Percentiles rank a stretch among this genome's conserved stretches.
Conservation (phyloP, 2,113 vertebrate species). For the Corythoichthys intestinalis region DNA sequence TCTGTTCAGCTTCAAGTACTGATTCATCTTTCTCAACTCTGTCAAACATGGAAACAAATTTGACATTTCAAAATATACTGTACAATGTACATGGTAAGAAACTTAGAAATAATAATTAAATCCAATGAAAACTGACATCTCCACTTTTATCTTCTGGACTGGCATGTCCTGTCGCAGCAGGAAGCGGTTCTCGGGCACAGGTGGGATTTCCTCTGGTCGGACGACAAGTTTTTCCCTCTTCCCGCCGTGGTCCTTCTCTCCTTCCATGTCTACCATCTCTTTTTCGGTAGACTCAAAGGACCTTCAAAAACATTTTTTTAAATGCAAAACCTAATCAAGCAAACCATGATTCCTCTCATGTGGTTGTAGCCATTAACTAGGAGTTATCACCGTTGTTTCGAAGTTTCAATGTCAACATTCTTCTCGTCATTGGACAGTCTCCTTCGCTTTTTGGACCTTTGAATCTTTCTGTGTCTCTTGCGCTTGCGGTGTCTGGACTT, state of each 20-base stretch:
- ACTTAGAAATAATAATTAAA: background rate
- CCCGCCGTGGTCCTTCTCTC: slow-evolving; percentile 66
- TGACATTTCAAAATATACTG: background rate
- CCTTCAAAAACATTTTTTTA: slow-evolving; percentile 9
- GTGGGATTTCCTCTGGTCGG: slow-evolving; percentile 94
- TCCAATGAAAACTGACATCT: slow-evolving; percentile 70
- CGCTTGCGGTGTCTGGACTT: slow-evolving; percentile 72
- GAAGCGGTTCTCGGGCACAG: slow-evolving; percentile 95
- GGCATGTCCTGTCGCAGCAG: slow-evolving; percentile 87
- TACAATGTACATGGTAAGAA: background rate
- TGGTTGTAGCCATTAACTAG: background rate
- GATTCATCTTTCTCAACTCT: slow-evolving; percentile 78
- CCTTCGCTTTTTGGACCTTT: slow-evolving; percentile 76
- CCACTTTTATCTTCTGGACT: slow-evolving; percentile 70
- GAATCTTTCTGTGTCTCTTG: slow-evolving; percentile 78
- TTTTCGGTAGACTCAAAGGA: slow-evolving; percentile 71
- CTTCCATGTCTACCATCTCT: slow-evolving; percentile 71
- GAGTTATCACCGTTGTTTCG: slow-evolving; percentile 32
- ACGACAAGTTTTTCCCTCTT: slow-evolving; percentile 93
- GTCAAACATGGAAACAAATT: slow-evolving; percentile 1
- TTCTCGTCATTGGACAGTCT: slow-evolving; percentile 72
- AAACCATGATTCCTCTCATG: background rate
- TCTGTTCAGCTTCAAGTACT: slow-evolving; percentile 72
- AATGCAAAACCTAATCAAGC: slow-evolving; percentile 1
- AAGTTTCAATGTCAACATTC: background rate